Evolutionary conservation across 2,113 vertebrate species (phyloP), one percentile per base, ranked within the genome.

Genomic region (Heteronetta atricapilla): DNA sequence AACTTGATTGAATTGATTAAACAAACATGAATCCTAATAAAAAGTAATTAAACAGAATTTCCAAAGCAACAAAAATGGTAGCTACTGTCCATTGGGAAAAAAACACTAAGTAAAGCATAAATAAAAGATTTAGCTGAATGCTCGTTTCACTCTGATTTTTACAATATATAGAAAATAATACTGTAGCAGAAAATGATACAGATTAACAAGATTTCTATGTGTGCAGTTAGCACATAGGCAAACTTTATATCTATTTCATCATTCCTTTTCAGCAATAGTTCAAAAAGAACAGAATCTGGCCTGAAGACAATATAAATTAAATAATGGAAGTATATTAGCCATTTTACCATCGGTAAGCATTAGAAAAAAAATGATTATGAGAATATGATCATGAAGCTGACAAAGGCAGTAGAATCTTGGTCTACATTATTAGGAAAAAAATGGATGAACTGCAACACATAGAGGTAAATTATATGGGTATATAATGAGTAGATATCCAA

Each of bases 401-500:
- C 25, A 50, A 86, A 85, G 23, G 17, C 2, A 81, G 22, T 33
- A 16, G 21, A 62, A 38, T 11, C 29, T 10, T 73, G 6, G 19
- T 88, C 26, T 63, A 29, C 8, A 62, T 26, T 16, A 38, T 4
- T 6, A 21, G 25, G 25, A 87, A 73, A 69, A 72, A 82, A 28
- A 5, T 15, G 23, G 13, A 52, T 62, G 8, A 6, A 16, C 8
- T 26, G 11, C 4, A 66, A 44, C 6, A 31, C 36, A 56, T 26
- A 8, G n/a, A 69, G 10, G 7, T 46, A 36, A 89, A 50, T 72
- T 25, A 19, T 5, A 64, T 46, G 44, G n/a, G n/a, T n/a, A n/a
- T n/a, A 0, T 2, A 2, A 40, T 13, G 6, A 2, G 2, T 34
- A 75, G 46, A 55, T 7, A 50, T 8, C 2, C 25, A 78, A 55